Conservation (phyloP, 2,113 vertebrate genomes). For the Eptesicus fuscus region DNA sequence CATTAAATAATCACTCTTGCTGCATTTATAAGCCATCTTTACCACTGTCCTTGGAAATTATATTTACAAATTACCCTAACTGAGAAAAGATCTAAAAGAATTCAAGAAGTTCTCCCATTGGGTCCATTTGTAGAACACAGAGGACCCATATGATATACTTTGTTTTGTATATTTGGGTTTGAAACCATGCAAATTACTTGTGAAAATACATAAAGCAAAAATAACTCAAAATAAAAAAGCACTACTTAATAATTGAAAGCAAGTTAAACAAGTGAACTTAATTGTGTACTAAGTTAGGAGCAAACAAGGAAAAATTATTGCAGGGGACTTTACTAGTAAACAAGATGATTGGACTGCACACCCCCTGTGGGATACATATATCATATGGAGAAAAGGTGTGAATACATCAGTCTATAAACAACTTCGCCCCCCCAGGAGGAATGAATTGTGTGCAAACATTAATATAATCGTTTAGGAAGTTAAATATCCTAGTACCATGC, state of each 20-base stretch:
- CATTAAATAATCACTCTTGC: not conserved
- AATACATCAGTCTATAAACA: not conserved
- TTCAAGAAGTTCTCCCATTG: not conserved
- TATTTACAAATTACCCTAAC: not conserved
- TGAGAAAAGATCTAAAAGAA: not conserved
- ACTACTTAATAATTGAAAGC: not conserved
- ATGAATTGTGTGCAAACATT: not conserved
- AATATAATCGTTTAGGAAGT: not conserved
- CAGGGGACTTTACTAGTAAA: not conserved
- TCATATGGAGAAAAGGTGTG: not conserved
- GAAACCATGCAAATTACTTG: not conserved
- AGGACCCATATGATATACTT: not conserved
- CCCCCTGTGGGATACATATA: not conserved
- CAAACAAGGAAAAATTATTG: not conserved
- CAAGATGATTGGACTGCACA: not conserved
- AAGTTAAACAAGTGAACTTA: constrained; percentile 20
- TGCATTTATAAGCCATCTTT: not conserved
- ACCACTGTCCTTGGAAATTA: not conserved
- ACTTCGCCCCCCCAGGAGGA: not conserved
- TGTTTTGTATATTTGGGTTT: not conserved
- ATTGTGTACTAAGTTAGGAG: not conserved
- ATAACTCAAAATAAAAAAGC: not conserved
- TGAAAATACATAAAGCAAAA: not conserved
- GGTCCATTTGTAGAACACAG: not conserved
- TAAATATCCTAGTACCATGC: not conserved